Evolutionary conservation across 2,113 vertebrate genomes (phyloP).

Genomic region (Progne subis): DNA sequence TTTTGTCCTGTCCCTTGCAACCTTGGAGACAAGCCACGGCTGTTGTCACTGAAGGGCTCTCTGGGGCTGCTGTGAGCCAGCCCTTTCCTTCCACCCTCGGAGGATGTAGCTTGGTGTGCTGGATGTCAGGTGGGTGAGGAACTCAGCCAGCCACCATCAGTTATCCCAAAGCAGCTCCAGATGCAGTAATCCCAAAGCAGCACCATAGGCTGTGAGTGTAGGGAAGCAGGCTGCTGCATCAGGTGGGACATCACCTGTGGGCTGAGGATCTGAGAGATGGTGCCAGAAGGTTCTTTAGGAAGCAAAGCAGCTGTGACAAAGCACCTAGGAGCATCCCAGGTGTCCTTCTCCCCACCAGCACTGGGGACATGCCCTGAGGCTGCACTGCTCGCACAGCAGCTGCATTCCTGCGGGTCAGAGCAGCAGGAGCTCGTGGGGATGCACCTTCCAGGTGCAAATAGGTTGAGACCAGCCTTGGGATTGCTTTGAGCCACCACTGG

Average conservation of each 20-base stretch:
- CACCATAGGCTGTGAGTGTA: background rate
- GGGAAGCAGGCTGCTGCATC: background rate
- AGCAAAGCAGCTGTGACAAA: background rate
- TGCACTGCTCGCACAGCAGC: background rate
- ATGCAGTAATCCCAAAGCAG: background rate
- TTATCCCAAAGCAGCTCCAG: background rate
- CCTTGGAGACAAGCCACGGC: background rate
- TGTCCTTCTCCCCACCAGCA: background rate
- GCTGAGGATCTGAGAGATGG: background rate
- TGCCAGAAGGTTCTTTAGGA: background rate
- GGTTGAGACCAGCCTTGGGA: background rate
- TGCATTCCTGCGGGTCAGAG: background rate
- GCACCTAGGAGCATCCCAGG: background rate
- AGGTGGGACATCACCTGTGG: background rate
- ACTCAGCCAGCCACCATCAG: background rate
- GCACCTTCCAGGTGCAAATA: background rate
- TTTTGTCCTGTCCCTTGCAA: background rate
- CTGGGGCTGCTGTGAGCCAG: background rate
- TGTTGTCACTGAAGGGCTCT: background rate
- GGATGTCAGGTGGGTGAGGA: background rate
- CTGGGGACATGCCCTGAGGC: background rate
- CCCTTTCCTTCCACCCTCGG: background rate
- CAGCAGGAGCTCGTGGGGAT: background rate
- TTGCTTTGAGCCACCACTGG: background rate
- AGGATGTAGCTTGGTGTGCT: background rate